These are phyloP conservation scores for Biston betularia DNA, from an alignment of 2,888 invertebrate species.

Conservation along the genomic window DNA sequence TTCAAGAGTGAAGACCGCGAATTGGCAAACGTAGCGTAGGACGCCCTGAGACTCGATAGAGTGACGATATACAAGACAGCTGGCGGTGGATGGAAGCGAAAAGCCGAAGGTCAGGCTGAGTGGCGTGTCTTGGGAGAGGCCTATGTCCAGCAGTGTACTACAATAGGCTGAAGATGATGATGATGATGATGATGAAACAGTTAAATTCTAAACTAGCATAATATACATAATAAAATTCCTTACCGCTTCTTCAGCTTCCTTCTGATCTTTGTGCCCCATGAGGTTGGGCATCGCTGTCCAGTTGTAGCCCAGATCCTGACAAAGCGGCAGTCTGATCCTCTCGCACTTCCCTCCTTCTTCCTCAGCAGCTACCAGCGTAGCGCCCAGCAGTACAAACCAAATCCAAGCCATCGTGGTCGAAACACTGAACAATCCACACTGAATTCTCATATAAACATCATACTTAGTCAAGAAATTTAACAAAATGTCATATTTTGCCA, in stretches of 20 bases:
- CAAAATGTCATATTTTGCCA: constrained; percentile 34
- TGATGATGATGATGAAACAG: no score
- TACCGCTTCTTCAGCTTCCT: constrained; percentile 93
- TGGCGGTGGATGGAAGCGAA: no score
- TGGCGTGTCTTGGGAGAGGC: no score
- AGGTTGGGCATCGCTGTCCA: constrained; percentile 95
- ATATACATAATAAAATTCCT: constrained; percentile 50
- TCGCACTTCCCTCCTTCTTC: constrained; percentile 89
- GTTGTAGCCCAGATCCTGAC: constrained; percentile 94
- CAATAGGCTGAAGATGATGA: no score
- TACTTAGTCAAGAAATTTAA: constrained; percentile 52
- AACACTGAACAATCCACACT: constrained; percentile 60
- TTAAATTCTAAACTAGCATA: no score
- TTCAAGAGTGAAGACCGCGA: no score
- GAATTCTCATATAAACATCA: constrained; percentile 54
- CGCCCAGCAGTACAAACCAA: constrained; percentile 77
- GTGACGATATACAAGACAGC: no score
- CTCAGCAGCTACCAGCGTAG: constrained; percentile 24
- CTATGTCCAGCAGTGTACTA: no score
- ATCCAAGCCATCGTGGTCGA: constrained; percentile 73
- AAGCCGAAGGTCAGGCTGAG: no score
- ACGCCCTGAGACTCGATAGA: no score
- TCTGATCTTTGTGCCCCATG: constrained; percentile 92
- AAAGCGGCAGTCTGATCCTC: constrained; percentile 91
- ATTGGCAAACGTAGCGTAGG: no score